These are phyloP conservation scores for Apodemus agrarius DNA, from an alignment of 2,797 vertebrate genomes.

Conservation along the genomic window DNA sequence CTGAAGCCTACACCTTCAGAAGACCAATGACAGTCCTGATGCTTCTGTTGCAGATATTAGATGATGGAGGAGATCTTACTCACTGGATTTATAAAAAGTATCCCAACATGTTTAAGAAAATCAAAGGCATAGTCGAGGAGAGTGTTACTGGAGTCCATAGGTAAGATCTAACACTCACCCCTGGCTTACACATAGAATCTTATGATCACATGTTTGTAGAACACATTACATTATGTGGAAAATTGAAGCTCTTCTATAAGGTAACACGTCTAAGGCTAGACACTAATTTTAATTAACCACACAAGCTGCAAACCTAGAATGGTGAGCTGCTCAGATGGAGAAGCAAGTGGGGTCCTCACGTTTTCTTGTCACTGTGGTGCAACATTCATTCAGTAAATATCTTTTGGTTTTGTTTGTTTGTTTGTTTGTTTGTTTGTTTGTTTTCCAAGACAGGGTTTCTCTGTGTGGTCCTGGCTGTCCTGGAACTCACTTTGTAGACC, in stretches of 20 bases:
- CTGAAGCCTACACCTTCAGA: background rate
- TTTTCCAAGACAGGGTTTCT: too few relatives aligned
- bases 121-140: slow-evolving; percentile 99
- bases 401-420: too few relatives aligned
- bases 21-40: slow-evolving; percentile 46
- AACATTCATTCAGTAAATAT: background rate
- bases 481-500: too few relatives aligned
- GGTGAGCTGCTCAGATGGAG: background rate
- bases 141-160: slow-evolving; percentile 98
- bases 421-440: too few relatives aligned
- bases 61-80: slow-evolving; percentile 97
- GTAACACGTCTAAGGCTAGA: slow-evolving; percentile 25
- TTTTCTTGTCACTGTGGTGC: slow-evolving; percentile 28
- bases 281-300: slow-evolving; percentile 21
- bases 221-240: background rate
- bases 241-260: background rate
- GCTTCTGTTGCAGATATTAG: slow-evolving; percentile 92
- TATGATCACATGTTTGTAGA: background rate
- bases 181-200: slow-evolving; percentile 15
- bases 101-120: slow-evolving; percentile 99
- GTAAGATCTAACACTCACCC: slow-evolving; percentile 82
- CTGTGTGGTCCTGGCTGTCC: too few relatives aligned
- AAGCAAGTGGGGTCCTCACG: background rate
- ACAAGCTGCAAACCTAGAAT: slow-evolving; percentile 38
- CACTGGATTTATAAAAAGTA: slow-evolving; percentile 99